Evolutionary conservation across 53 echinoderm and acorn worm species (phyloP).

Genomic region (Henricia sp.): DNA sequence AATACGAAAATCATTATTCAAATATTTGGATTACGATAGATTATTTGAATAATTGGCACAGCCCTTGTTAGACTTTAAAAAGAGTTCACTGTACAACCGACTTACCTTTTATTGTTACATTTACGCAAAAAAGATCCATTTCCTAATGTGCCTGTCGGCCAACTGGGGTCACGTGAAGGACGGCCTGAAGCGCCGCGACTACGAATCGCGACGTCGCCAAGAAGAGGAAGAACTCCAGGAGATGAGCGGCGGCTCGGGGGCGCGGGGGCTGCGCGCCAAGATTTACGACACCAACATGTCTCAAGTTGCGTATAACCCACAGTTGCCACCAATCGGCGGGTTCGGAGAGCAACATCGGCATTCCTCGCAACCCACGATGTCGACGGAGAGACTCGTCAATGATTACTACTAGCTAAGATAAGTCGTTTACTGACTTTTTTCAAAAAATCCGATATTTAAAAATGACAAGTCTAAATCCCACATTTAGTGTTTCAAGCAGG

Average conservation of each 20-base stretch:
- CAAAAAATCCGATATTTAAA: no score
- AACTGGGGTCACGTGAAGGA: slow-evolving; percentile 69
- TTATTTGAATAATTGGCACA: no score
- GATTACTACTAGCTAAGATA: slow-evolving; percentile 60
- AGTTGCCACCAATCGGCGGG: slow-evolving; percentile 37
- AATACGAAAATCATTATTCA: no score
- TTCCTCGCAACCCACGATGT: slow-evolving; percentile 47
- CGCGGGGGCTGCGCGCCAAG: slow-evolving; percentile 25
- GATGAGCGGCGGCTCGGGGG: slow-evolving; percentile 15
- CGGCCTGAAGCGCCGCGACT: slow-evolving; percentile 69
- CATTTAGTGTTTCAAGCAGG: no score
- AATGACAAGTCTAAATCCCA: no score
- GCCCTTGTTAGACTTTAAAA: no score
- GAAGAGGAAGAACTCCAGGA: slow-evolving; percentile 62
- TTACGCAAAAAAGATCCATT: slow-evolving; percentile 66
- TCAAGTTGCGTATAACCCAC: slow-evolving; percentile 33
- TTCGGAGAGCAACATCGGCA: slow-evolving; percentile 39
- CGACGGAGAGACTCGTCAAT: slow-evolving; percentile 45
- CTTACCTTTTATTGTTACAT: no score
- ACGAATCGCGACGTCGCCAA: slow-evolving; percentile 48
- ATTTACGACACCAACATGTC: slow-evolving; percentile 44
- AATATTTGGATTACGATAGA: no score
- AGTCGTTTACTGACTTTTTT: no score
- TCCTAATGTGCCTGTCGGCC: slow-evolving; percentile 70
- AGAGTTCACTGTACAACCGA: no score